Conservation (phyloP, 2,797 vertebrate genomes). For the Lithobates sylvaticus region DNA sequence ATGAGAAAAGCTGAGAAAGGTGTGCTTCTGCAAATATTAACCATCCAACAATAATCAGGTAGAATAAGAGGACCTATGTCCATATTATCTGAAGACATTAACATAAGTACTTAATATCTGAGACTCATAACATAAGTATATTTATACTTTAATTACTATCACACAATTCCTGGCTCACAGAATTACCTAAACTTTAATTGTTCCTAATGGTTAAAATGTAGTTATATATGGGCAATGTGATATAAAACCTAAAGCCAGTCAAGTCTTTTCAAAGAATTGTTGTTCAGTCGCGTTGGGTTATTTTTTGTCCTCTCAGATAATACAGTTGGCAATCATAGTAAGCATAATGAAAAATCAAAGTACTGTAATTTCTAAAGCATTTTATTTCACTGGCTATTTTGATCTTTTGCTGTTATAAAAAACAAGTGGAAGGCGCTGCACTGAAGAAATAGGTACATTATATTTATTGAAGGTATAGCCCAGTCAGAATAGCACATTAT, state of each 20-base stretch:
- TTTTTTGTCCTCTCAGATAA: constrained; percentile 27
- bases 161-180: neutral
- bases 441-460: constrained; percentile 47
- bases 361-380: constrained; percentile 42
- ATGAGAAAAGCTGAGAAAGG: too few relatives aligned
- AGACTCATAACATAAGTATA: too few relatives aligned
- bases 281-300: constrained; percentile 18
- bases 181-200: constrained; percentile 11
- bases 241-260: neutral
- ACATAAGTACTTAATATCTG: too few relatives aligned
- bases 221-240: neutral
- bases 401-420: constrained; percentile 51
- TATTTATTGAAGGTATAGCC: constrained; percentile 52
- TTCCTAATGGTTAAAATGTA: neutral
- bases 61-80: too few relatives aligned
- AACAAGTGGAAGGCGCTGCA: constrained; percentile 56
- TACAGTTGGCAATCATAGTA: constrained; percentile 25
- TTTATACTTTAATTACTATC: neutral
- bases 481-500: constrained; percentile 54
- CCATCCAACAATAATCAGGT: too few relatives aligned
- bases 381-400: constrained; percentile 53
- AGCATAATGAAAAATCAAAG: constrained; percentile 46
- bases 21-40: too few relatives aligned
- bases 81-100: too few relatives aligned
- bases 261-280: neutral